phyloP scores from a whole-genome alignment of 2,888 invertebrate species.

The Taenaris catops region DNA sequence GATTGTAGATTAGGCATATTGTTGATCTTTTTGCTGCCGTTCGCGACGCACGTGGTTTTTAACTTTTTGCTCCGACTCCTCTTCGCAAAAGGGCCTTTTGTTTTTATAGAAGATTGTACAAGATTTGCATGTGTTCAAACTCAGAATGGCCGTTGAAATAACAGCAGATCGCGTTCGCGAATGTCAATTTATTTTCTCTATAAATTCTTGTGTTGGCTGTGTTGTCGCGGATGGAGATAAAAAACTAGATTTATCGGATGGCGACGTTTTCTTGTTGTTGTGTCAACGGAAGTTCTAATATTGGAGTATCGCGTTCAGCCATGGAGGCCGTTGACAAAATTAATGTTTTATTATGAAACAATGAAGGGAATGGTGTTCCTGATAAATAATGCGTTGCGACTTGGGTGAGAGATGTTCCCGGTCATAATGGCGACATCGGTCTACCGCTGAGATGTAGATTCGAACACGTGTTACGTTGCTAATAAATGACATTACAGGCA shows the following conservation, averaged over 20 bases:
- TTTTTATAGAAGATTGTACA: slow-evolving; percentile 52
- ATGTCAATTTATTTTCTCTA: slow-evolving; percentile 41
- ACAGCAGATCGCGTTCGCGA: slow-evolving; percentile 32
- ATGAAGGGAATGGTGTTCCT: slow-evolving; percentile 64
- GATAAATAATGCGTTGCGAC: slow-evolving; percentile 58
- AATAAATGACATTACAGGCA: slow-evolving; percentile 33
- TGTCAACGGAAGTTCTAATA: slow-evolving; percentile 70
- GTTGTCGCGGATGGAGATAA: slow-evolving; percentile 27
- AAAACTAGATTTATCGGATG: slow-evolving; percentile 40
- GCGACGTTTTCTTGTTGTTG: slow-evolving; percentile 38
- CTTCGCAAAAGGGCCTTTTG: slow-evolving; percentile 47
- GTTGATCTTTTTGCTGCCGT: slow-evolving; percentile 74
- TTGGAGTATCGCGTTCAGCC: slow-evolving; percentile 53
- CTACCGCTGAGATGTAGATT: slow-evolving; percentile 35
- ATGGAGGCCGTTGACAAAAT: slow-evolving; percentile 68
- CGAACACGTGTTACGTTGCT: slow-evolving; percentile 33
- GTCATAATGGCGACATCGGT: slow-evolving; percentile 42
- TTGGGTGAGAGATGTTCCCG: slow-evolving; percentile 52
- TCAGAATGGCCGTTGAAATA: slow-evolving; percentile 26
- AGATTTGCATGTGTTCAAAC: slow-evolving; percentile 70
- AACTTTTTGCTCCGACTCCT: slow-evolving; percentile 50
- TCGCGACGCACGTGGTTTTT: slow-evolving; percentile 64
- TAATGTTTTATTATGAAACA: slow-evolving; percentile 77
- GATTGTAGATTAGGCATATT: slow-evolving; percentile 79
- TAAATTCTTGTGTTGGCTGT: slow-evolving; percentile 25